Evolutionary conservation across 2,113 vertebrate genomes (phyloP).

Genomic region (Mormyrus lacerda): DNA sequence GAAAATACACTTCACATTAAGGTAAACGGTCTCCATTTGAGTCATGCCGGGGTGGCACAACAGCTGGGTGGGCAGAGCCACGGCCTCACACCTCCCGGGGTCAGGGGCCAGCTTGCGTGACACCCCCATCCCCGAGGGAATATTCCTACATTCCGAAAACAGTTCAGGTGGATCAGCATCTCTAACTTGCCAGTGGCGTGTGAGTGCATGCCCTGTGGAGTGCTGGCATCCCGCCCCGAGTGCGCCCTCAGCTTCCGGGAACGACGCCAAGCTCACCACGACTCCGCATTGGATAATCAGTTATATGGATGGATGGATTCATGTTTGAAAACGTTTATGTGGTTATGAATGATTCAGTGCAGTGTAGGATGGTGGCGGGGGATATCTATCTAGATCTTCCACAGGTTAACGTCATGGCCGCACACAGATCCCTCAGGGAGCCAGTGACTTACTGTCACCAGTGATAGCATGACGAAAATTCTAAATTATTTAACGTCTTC

Average conservation of each 20-base stretch:
- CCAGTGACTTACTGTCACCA: background rate
- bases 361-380: background rate
- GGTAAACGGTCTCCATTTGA: background rate
- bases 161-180: background rate
- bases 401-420: no score
- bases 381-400: background rate
- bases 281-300: background rate
- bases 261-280: background rate
- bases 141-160: background rate
- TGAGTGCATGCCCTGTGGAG: background rate
- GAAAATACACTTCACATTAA: background rate
- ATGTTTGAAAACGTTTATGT: conserved; percentile 1
- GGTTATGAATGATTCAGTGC: background rate
- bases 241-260: background rate
- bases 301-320: conserved; percentile 9
- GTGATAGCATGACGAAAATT: background rate
- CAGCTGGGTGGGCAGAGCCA: background rate
- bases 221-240: background rate
- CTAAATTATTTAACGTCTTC: background rate
- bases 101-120: background rate
- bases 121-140: background rate
- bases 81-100: background rate
- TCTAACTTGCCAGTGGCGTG: background rate
- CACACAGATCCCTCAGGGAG: background rate
- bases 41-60: background rate